Base-by-base conservation (phyloP, 2,888 invertebrate genomes). In the Eupithecia centaureata region DNA sequence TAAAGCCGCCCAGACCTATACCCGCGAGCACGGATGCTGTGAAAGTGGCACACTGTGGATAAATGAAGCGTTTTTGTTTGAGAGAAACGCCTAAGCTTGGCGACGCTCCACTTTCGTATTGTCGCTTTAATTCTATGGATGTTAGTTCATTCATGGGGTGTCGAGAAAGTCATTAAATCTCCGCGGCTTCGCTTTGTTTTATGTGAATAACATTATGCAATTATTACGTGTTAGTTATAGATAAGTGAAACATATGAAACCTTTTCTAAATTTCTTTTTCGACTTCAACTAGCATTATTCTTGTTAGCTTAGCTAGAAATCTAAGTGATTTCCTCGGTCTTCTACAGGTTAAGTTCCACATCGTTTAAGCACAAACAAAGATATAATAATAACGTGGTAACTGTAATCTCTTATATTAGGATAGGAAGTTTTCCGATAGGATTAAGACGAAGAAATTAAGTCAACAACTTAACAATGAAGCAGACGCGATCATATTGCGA, bases 41-140 rank as follows among this genome's bases (percentile, higher is more conserved):
- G 92, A 92, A 92, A 92, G 91, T 92, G 92, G 92, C 91, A 91
- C 92, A 87, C 88, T 85, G 88, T 87, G 91, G 89, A 92, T 91
- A 92, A 92, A 92, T 92, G 90, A 91, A 90, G 85, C 85, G 89
- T 91, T 92, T 91, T 91, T 92, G 90, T 92, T 90, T 90, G 88
- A 86, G 84, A 84, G 89, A 89, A 90, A 88, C 86, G 89, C 87
- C 89, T 91, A 89, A 91, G 91, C 90, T 83, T 82, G 81, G 82
- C 88, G 82, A 79, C 88, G 91, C 81, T 88, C 90, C 86, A 90
- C 89, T 91, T 91, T 89, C 79, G 86, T 83, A 92, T 91, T 91
- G 91, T 91, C 86, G 82, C 83, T 87, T 77, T 78, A 88, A 88
- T 91, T 91, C 90, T 87, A 90, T 90, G 79, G 87, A 85, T 90